Evolutionary conservation across 2,113 vertebrate genomes (phyloP), one percentile per base, ranked within the genome.

Genomic region (Paralichthys olivaceus): DNA sequence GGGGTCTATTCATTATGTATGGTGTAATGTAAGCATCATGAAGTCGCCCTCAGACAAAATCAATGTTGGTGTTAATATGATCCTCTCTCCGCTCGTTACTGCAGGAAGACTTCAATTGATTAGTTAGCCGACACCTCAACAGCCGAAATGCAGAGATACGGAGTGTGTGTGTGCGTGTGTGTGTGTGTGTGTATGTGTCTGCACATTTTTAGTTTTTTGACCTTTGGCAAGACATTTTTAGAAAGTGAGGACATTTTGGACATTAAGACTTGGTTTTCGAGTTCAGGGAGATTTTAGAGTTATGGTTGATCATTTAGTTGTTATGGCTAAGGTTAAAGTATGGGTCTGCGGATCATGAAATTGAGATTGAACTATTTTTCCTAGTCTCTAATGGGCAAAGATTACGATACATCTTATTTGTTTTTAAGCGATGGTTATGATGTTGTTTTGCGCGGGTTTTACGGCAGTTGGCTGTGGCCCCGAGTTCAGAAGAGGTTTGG

Each of bases 1-100:
- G 70, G 69, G 78, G 78, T 25, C 72, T 83, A 79, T 92, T 91
- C 77, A 88, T 91, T 90, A 90, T 88, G 85, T 83, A 80, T 83
- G 17, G 53, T 84, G 83, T 84, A 84, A 91, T 87, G 79, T 61
- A 85, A 72, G 69, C 73, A 80, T 63, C 71, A 82, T 72, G 70
- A 84, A 86, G 80, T 90, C 75, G 23, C 75, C 62, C 67, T 74
- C 85, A 79, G 83, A 89, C 80, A 75, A 86, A 90, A 92, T 93
- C 90, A 87, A 92, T 92, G 82, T 65, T 4, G 57, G 51, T 71
- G 84, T 87, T 89, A 86, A 91, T 89, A 89, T 92, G 89, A 92
- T 87, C 87, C 85, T 83, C 82, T 80, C 80, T 74, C 59, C 77
- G 81, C 80, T 84, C 57, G 64, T 87, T 80, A 86, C 84, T 72